Base-by-base conservation (phyloP, 2,797 vertebrate genomes). In the Xenopus petersii region DNA sequence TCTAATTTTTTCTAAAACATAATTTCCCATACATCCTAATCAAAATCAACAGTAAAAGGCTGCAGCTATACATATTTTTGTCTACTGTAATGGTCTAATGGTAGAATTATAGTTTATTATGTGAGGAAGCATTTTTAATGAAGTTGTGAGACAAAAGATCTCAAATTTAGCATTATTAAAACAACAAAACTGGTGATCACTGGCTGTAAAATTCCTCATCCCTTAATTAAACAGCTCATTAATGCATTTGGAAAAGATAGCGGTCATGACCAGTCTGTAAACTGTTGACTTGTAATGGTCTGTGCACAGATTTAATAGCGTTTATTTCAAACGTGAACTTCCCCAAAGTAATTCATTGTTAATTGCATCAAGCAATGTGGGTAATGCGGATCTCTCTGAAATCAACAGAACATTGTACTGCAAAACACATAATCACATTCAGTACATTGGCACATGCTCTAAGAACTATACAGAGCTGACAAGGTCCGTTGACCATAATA, bases 151-250 rank as follows among this genome's bases (percentile, higher is more conserved):
- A 70, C 81, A 84, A 81, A 78, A 83, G 81, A 78, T 81, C 80
- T 63, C 82, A 81, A 85, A 88, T 86, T 84, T 86, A 88, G 81
- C 81, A 87, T 85, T 88, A 87, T 85, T 84, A 88, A 88, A 86
- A 87, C 78, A 79, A 82, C 82, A 89, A 87, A 89, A 86, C 81
- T 86, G 82, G 83, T 74, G 83, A 86, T 83, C 81, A 72, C 79
- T 79, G 68, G 85, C 84, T 86, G 85, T 88, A 89, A 89, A 88
- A 87, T 86, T 84, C 84, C 84, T 88, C 83, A 86, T 80, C 84
- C 86, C 82, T 82, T 85, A 90, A 90, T 89, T 89, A 88, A 88
- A 87, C 84, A 85, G 81, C 74, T 84, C 83, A 86, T 87, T 89
- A 88, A 82, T 61, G 81, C 80, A 84, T 86, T 85, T 80, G 75